phyloP scores from a whole-genome alignment of 2,113 vertebrate species.

The Callithrix jacchus region DNA sequence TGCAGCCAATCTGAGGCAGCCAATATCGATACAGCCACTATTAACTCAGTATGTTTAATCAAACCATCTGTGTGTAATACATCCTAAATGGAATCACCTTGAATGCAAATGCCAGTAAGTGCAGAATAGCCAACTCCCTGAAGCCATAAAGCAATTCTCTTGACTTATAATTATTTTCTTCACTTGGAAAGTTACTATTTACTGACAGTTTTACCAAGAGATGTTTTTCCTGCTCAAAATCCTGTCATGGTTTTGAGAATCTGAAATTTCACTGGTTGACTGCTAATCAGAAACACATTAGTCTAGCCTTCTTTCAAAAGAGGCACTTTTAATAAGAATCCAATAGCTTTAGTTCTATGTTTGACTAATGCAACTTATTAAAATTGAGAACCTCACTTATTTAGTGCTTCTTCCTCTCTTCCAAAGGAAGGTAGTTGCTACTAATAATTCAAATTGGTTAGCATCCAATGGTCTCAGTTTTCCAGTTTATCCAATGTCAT shows the following conservation, averaged over 20 bases:
- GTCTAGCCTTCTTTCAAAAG: constrained; percentile 20
- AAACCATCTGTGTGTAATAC: not conserved
- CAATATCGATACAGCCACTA: not conserved
- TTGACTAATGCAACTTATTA: constrained; percentile 31
- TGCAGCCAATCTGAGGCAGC: not conserved
- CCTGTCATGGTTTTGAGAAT: not conserved
- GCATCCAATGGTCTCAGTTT: not conserved
- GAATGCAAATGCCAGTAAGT: not conserved
- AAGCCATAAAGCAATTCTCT: constrained; percentile 11
- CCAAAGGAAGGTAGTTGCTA: not conserved
- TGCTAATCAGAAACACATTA: not conserved
- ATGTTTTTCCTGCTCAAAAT: constrained; percentile 16
- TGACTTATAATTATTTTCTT: constrained; percentile 59
- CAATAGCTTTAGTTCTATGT: not conserved
- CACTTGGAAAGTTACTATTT: constrained; percentile 55
- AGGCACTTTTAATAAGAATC: constrained; percentile 29
- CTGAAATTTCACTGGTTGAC: not conserved
- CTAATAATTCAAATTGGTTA: not conserved
- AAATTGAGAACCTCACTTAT: not conserved
- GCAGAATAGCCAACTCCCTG: not conserved
- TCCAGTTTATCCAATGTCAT: not conserved
- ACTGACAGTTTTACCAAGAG: constrained; percentile 40
- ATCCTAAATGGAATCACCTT: not conserved
- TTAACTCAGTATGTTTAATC: constrained; percentile 7
- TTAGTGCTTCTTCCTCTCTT: not conserved